These are phyloP conservation scores for Trichopria drosophilae DNA, from an alignment of 2,888 invertebrate genomes.

Conservation along the genomic window DNA sequence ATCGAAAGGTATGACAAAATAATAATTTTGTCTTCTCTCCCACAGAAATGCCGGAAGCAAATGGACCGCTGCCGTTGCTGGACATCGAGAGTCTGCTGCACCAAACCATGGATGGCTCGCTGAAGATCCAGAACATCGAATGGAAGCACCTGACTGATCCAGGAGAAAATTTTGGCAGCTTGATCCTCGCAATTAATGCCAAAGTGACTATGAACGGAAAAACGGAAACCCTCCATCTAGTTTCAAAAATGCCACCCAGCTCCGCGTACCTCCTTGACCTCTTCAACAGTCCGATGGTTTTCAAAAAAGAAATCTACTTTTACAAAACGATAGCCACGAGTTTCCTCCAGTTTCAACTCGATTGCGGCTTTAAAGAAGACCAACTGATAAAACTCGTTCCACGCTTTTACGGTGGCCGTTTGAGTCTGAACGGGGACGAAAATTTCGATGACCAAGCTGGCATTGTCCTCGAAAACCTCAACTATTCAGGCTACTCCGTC, in stretches of 20 bases:
- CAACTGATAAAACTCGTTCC: conserved; percentile 46
- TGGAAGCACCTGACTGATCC: conserved; percentile 55
- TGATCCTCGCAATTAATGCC: conserved; percentile 49
- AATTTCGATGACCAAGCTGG: conserved; percentile 50
- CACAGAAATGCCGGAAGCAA: conserved; percentile 40
- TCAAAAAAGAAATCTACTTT: conserved; percentile 52
- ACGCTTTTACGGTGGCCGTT: conserved; percentile 48
- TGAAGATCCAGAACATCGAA: conserved; percentile 41
- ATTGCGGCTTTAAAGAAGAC: conserved; percentile 38
- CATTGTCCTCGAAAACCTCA: conserved; percentile 52
- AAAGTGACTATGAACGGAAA: conserved; percentile 35
- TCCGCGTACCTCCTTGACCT: conserved; percentile 48
- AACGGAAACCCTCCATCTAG: conserved; percentile 43
- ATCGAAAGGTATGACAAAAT: too few species aligned
- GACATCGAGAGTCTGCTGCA: conserved; percentile 43
- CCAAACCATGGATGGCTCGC: conserved; percentile 38
- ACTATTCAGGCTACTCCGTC: conserved; percentile 44
- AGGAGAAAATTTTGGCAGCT: conserved; percentile 55
- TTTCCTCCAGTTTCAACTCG: conserved; percentile 41
- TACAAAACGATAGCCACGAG: conserved; percentile 47
- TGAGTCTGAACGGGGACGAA: conserved; percentile 41
- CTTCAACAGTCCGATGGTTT: conserved; percentile 52
- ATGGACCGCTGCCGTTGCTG: conserved; percentile 41
- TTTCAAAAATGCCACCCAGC: conserved; percentile 53
- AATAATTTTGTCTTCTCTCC: conserved; percentile 14